These are phyloP conservation scores for Cepaea hortensis DNA, from an alignment of 2,888 invertebrate species.

Conservation along the genomic window DNA sequence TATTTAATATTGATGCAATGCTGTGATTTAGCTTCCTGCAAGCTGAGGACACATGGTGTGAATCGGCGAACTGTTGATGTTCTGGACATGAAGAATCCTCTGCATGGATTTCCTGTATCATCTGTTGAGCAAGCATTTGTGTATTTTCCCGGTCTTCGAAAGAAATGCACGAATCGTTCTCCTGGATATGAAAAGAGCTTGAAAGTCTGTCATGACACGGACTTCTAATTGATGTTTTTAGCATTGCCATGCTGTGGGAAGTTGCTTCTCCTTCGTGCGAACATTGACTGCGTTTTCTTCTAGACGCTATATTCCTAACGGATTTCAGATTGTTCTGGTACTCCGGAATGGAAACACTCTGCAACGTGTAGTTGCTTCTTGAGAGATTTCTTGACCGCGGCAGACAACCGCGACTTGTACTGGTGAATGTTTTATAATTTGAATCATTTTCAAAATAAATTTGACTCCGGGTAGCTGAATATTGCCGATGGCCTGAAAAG, in stretches of 20 bases:
- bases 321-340: neutral
- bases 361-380: neutral
- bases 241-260: neutral
- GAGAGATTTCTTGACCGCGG: neutral
- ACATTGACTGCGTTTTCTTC: no score
- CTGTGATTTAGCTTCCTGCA: slow-evolving; percentile 39
- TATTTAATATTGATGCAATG: slow-evolving; percentile 49
- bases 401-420: neutral
- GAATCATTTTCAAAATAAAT: neutral
- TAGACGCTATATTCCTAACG: neutral
- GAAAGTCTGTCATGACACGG: neutral
- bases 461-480: neutral
- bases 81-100: no score
- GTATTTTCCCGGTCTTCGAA: neutral
- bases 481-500: neutral
- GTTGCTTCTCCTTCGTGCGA: no score
- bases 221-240: no score
- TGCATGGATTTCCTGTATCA: no score
- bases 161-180: neutral
- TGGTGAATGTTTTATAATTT: neutral
- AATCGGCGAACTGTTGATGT: neutral
- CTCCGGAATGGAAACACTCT: neutral
- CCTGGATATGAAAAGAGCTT: neutral
- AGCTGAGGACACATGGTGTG: neutral
- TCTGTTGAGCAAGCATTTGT: no score